Conservation (phyloP, 2,113 vertebrate species). For the Caranx ignobilis region DNA sequence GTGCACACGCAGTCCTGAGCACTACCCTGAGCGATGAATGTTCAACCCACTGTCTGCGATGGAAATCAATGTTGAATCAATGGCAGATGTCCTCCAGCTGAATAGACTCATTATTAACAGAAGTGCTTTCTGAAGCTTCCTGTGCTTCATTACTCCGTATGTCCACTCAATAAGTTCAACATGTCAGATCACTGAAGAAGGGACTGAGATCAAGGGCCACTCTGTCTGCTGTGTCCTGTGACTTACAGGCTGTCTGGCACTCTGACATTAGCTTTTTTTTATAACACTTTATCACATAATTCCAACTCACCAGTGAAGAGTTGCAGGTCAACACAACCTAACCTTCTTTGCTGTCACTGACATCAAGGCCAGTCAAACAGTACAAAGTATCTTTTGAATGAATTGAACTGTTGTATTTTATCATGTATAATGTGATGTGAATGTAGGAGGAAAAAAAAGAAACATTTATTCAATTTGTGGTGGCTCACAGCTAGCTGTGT, state of each 20-base stretch:
- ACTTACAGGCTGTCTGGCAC: background rate
- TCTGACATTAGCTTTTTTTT: background rate
- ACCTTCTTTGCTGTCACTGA: background rate
- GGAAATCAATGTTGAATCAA: constrained; percentile 7
- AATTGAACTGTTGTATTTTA: background rate
- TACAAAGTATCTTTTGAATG: background rate
- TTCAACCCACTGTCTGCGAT: background rate
- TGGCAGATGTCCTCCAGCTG: background rate
- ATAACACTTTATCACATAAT: background rate
- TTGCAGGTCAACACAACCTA: background rate
- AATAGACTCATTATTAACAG: background rate
- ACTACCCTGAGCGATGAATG: background rate
- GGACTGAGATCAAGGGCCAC: background rate
- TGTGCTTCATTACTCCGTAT: background rate
- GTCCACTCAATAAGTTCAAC: background rate
- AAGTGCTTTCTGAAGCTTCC: background rate
- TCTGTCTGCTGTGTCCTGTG: background rate
- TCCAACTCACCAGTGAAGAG: background rate
- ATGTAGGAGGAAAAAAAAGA: background rate
- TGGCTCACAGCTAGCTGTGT: background rate
- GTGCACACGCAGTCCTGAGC: background rate
- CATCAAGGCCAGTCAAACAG: background rate
- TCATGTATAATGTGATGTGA: background rate
- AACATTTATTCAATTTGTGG: constrained; percentile 7
- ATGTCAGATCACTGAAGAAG: background rate